These are phyloP conservation scores for Drosophila lini DNA, from an alignment of 1,140 invertebrate genomes.

Conservation along the genomic window DNA sequence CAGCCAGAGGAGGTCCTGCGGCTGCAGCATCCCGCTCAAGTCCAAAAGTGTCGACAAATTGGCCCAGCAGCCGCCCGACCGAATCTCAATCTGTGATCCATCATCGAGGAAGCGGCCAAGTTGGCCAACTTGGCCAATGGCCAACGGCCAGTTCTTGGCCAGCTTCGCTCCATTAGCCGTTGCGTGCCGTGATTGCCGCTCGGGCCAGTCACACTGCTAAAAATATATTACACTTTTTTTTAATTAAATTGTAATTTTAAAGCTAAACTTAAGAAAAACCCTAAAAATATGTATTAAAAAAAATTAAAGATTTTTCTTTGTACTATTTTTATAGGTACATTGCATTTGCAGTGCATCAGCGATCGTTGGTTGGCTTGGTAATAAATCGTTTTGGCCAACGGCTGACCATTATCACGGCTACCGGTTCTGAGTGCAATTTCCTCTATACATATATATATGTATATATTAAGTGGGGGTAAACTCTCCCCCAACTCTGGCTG, in stretches of 20 bases:
- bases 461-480: background rate
- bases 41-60: conserved; percentile 77
- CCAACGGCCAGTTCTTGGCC: conserved; percentile 43
- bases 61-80: conserved; percentile 22
- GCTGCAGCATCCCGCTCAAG: conserved; percentile 44
- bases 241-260: background rate
- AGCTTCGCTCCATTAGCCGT: conserved; percentile 20
- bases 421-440: conserved; percentile 36
- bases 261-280: too few relatives aligned
- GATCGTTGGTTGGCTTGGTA: conserved; percentile 14
- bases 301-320: background rate
- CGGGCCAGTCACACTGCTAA: conserved; percentile 11
- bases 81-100: conserved; percentile 33
- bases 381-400: conserved; percentile 52
- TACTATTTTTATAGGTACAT: background rate
- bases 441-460: background rate
- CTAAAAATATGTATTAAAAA: too few relatives aligned
- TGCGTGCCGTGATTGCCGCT: conserved; percentile 31
- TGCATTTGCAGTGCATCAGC: background rate
- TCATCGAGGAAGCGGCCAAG: conserved; percentile 20
- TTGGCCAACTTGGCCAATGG: conserved; percentile 52
- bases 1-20: conserved; percentile 35
- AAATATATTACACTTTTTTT: background rate
- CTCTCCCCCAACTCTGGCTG: background rate
- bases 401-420: conserved; percentile 71